Evolutionary conservation across 2,113 vertebrate species (phyloP).

Genomic region (Ptychochromis oligacanthus): DNA sequence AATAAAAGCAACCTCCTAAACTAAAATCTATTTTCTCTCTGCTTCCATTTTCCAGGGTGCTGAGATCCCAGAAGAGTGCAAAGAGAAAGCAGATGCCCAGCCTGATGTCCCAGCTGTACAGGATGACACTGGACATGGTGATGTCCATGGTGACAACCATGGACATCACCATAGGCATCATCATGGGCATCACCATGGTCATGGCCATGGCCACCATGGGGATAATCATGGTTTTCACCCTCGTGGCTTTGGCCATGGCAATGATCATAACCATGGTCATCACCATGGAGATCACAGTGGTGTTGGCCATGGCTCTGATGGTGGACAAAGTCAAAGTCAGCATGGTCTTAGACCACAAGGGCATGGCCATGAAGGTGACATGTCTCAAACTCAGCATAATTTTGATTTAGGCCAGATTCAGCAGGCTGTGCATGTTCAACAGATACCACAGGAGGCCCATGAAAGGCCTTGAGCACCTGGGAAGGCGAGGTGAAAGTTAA

Average conservation of each 20-base stretch:
- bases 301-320: not conserved
- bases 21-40: not conserved
- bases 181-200: slow-evolving; percentile 1
- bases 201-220: slow-evolving; percentile 4
- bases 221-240: not conserved
- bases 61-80: slow-evolving; percentile 65
- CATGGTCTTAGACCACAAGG: slow-evolving; percentile 29
- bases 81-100: slow-evolving; percentile 31
- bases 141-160: no score
- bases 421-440: slow-evolving; percentile 29
- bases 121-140: slow-evolving; percentile 26
- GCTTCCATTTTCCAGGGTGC: slow-evolving; percentile 42
- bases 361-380: not conserved
- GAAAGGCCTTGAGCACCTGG: slow-evolving; percentile 72
- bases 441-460: slow-evolving; percentile 43
- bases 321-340: slow-evolving; percentile 7
- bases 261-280: slow-evolving; percentile 24
- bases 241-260: not conserved
- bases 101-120: slow-evolving; percentile 38
- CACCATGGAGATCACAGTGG: slow-evolving; percentile 10
- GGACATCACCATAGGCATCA: not conserved
- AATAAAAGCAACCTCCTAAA: not conserved
- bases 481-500: slow-evolving; percentile 80
- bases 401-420: slow-evolving; percentile 50
- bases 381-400: slow-evolving; percentile 30